These are phyloP conservation scores for Aphodius granarius DNA, from an alignment of 2,888 invertebrate genomes.

Conservation along the genomic window DNA sequence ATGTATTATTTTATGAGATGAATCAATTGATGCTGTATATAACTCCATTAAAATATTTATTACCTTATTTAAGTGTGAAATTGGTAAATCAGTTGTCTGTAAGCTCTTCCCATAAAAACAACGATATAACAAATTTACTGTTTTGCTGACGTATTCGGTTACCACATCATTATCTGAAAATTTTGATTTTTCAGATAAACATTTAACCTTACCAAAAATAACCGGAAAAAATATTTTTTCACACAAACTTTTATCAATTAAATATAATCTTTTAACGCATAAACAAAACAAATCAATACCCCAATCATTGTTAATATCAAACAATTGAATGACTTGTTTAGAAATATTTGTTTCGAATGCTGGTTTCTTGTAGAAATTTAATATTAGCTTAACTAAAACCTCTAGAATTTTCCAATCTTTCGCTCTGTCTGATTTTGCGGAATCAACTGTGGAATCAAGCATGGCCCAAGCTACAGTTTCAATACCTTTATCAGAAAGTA, in stretches of 20 bases:
- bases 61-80: constrained; percentile 50
- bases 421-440: constrained; percentile 52
- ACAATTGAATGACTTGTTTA: constrained; percentile 57
- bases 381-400: constrained; percentile 66
- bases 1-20: constrained; percentile 42
- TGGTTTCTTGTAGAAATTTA: constrained; percentile 58
- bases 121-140: constrained; percentile 40
- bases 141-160: constrained; percentile 40
- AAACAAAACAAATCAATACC: constrained; percentile 54
- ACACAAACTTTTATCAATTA: constrained; percentile 55
- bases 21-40: constrained; percentile 43
- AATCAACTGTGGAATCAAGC: constrained; percentile 49
- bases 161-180: constrained; percentile 44
- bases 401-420: constrained; percentile 70
- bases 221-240: constrained; percentile 49
- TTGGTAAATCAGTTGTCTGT: constrained; percentile 44
- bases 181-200: constrained; percentile 37
- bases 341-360: constrained; percentile 61
- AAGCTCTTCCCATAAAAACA: constrained; percentile 40
- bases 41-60: constrained; percentile 55
- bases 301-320: constrained; percentile 38
- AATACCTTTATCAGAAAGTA: constrained; percentile 66
- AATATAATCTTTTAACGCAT: constrained; percentile 59
- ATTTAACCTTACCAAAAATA: constrained; percentile 39
- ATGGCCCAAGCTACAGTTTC: constrained; percentile 66